Conservation (phyloP, 2,888 invertebrate genomes). For the Heteromurus nitidus region DNA sequence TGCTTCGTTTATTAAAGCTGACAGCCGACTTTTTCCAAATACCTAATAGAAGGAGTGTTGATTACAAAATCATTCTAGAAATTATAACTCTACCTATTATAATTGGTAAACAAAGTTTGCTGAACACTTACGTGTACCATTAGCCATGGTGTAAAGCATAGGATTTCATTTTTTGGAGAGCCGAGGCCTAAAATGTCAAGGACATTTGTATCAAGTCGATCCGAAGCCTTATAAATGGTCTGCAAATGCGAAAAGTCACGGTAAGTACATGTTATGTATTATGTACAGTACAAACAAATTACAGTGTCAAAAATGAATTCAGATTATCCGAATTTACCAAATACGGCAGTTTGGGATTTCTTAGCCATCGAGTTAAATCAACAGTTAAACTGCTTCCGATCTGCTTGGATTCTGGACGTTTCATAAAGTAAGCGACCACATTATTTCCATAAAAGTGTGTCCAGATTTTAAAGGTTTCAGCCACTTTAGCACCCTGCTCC, state of each 20-base stretch:
- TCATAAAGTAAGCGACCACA: conserved; percentile 70
- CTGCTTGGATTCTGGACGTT: conserved; percentile 69
- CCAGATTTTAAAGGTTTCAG: conserved; percentile 70
- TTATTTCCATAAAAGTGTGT: conserved; percentile 72
- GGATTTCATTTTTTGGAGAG: conserved; percentile 65
- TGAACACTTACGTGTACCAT: conserved; percentile 67
- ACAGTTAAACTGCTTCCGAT: conserved; percentile 71
- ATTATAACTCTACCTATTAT: too few relatives aligned
- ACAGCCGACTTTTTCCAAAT: conserved; percentile 69
- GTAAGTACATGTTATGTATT: too few relatives aligned
- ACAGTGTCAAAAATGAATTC: too few relatives aligned
- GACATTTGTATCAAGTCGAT: conserved; percentile 62
- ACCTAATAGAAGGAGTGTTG: conserved; percentile 58
- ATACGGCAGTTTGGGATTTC: conserved; percentile 69
- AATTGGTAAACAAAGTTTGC: neutral
- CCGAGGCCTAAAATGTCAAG: conserved; percentile 69
- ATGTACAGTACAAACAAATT: too few relatives aligned
- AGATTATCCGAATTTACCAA: conserved; percentile 62
- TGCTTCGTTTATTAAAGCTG: conserved; percentile 68
- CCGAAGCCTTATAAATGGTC: conserved; percentile 71
- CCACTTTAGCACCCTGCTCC: conserved; percentile 66
- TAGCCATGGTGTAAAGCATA: conserved; percentile 72
- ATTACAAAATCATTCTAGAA: neutral
- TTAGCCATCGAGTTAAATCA: conserved; percentile 71
- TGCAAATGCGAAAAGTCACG: too few relatives aligned